Percentiles rank a stretch among this genome's conserved stretches.
These are phyloP conservation scores for Yponomeuta malinellus DNA, from an alignment of 2,888 invertebrate species.

Conservation along the genomic window DNA sequence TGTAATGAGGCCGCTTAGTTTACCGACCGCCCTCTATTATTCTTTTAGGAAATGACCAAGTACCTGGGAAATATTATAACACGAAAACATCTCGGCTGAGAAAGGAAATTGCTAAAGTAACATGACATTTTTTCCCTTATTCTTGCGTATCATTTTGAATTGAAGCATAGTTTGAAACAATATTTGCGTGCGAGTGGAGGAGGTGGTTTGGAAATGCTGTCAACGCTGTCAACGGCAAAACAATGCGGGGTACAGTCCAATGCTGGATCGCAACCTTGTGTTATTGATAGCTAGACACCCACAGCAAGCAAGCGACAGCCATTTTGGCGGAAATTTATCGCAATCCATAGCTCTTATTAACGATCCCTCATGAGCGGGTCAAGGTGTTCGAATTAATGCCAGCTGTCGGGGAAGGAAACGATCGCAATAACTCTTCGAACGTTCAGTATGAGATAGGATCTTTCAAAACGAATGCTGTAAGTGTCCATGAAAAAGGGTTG, in stretches of 20 bases:
- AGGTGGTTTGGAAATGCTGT: neutral
- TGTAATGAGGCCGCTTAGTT: constrained; percentile 21
- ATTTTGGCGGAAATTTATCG: constrained; percentile 42
- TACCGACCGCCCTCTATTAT: constrained; percentile 10
- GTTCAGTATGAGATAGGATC: neutral
- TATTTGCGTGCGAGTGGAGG: too few relatives aligned
- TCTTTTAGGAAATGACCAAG: neutral
- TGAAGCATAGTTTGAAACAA: too few relatives aligned
- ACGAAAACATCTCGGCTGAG: neutral
- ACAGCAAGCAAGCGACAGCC: constrained; percentile 2
- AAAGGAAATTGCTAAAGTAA: neutral
- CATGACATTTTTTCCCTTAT: neutral
- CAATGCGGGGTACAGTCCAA: constrained; percentile 16
- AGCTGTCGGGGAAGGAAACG: constrained; percentile 6
- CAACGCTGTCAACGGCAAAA: neutral
- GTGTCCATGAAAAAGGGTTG: neutral
- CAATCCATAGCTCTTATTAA: constrained; percentile 44
- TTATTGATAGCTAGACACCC: constrained; percentile 37
- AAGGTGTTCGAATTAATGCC: constrained; percentile 16
- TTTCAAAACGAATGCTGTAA: neutral
- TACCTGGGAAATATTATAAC: neutral
- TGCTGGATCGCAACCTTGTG: constrained; percentile 21
- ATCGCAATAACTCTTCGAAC: constrained; percentile 1
- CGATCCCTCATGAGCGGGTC: constrained; percentile 25
- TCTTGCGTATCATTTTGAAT: neutral